Percentiles rank a stretch among this genome's conserved stretches.
phyloP scores from a whole-genome alignment of 2,797 vertebrate species.

The Periophthalmus magnuspinnatus region DNA sequence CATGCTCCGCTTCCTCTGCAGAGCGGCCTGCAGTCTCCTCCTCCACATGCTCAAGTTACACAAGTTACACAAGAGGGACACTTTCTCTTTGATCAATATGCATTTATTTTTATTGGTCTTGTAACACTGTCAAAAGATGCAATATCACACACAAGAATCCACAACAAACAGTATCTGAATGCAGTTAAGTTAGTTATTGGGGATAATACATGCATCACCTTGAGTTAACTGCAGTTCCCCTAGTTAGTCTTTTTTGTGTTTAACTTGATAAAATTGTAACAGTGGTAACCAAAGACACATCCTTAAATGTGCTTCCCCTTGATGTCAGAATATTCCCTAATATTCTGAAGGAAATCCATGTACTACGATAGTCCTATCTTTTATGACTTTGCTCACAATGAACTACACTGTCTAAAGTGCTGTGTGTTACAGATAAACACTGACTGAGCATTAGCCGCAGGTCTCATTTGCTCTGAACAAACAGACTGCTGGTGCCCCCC shows the following conservation, averaged over 20 bases:
- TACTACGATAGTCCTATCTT: background rate
- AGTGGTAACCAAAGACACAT: background rate
- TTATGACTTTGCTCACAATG: background rate
- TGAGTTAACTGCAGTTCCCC: background rate
- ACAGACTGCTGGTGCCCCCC: background rate
- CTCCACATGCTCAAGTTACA: background rate
- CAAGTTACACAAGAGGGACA: conserved; percentile 1
- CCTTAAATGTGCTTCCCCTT: background rate
- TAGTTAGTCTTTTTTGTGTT: too few species aligned
- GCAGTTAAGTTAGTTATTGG: background rate
- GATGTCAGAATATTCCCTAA: background rate
- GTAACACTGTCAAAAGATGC: background rate
- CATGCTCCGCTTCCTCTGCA: conserved; percentile 25
- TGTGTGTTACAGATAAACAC: conserved; percentile 16
- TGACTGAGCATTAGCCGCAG: background rate
- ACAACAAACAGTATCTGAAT: background rate
- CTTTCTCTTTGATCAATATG: background rate
- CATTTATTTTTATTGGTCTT: background rate
- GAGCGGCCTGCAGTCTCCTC: background rate
- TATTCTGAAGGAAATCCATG: background rate
- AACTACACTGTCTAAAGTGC: background rate
- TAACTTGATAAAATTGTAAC: too few species aligned
- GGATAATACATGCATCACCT: background rate
- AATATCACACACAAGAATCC: background rate
- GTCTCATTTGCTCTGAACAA: conserved; percentile 5